Evolutionary conservation across 2,888 invertebrate species (phyloP).

Genomic region (Boloria selene): DNA sequence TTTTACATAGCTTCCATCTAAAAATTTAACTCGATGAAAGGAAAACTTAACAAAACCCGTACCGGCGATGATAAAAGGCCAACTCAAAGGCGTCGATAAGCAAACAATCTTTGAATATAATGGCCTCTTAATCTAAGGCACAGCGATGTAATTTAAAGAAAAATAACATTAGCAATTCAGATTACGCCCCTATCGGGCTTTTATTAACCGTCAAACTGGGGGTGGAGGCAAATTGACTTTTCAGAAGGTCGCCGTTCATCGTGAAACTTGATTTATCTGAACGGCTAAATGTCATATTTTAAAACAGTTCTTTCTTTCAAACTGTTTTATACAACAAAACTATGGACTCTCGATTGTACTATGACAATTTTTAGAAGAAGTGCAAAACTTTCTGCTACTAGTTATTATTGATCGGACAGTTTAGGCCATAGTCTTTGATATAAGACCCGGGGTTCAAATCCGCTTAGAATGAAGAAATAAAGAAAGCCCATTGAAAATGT

Average conservation of each 20-base stretch:
- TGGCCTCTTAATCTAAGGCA: constrained; percentile 67
- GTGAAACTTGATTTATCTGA: constrained; percentile 60
- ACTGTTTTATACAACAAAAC: too few relatives aligned
- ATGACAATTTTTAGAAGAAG: too few relatives aligned
- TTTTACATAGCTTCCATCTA: neutral
- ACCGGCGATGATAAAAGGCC: constrained; percentile 32
- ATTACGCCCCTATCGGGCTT: constrained; percentile 67
- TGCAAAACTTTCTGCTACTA: too few relatives aligned
- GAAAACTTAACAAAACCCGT: constrained; percentile 22
- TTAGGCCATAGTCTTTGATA: too few relatives aligned
- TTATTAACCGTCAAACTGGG: constrained; percentile 78
- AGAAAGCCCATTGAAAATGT: too few relatives aligned
- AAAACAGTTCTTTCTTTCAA: neutral
- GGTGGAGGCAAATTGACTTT: constrained; percentile 69
- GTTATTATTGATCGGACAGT: too few relatives aligned
- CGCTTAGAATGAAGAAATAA: too few relatives aligned
- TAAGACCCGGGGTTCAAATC: too few relatives aligned
- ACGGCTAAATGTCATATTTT: constrained; percentile 54
- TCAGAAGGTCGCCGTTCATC: constrained; percentile 54
- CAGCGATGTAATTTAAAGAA: constrained; percentile 77
- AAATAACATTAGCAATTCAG: constrained; percentile 82
- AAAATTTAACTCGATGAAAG: neutral
- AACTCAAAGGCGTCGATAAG: constrained; percentile 58
- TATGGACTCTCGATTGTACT: too few relatives aligned
- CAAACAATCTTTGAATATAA: constrained; percentile 73